Evolutionary conservation across 2,113 vertebrate species (phyloP).

Genomic region (Actenoides lindsayi): DNA sequence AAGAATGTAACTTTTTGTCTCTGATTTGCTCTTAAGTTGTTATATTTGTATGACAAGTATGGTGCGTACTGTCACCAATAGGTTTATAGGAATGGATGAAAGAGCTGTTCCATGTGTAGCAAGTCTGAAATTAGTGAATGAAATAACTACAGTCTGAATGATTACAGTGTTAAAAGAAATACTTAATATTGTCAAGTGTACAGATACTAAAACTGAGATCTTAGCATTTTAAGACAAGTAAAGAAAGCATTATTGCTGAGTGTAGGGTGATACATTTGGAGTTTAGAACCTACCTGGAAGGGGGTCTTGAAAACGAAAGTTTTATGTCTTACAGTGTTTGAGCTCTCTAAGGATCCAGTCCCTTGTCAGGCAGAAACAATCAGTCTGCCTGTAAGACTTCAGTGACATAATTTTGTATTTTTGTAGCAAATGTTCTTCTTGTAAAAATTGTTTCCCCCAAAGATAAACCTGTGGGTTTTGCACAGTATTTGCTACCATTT

Average conservation of each 20-base stretch:
- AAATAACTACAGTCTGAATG: background rate
- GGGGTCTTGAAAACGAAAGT: background rate
- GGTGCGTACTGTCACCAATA: background rate
- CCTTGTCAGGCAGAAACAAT: background rate
- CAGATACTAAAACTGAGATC: background rate
- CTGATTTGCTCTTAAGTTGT: background rate
- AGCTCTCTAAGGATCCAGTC: background rate
- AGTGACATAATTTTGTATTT: background rate
- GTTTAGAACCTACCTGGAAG: background rate
- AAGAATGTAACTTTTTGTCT: background rate
- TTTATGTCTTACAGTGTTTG: accelerated
- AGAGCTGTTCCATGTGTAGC: background rate
- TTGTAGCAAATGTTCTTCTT: background rate
- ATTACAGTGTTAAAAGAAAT: background rate
- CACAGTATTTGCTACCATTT: background rate
- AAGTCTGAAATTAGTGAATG: background rate
- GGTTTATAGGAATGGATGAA: background rate
- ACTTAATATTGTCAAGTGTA: background rate
- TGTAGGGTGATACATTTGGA: background rate
- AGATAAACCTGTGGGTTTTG: background rate
- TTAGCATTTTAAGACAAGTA: background rate
- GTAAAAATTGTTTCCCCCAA: background rate
- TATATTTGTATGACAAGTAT: background rate
- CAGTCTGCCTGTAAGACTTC: background rate
- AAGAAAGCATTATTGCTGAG: background rate